Evolutionary conservation across 2,888 invertebrate species (phyloP).

Genomic region (Polydesmus complanatus): DNA sequence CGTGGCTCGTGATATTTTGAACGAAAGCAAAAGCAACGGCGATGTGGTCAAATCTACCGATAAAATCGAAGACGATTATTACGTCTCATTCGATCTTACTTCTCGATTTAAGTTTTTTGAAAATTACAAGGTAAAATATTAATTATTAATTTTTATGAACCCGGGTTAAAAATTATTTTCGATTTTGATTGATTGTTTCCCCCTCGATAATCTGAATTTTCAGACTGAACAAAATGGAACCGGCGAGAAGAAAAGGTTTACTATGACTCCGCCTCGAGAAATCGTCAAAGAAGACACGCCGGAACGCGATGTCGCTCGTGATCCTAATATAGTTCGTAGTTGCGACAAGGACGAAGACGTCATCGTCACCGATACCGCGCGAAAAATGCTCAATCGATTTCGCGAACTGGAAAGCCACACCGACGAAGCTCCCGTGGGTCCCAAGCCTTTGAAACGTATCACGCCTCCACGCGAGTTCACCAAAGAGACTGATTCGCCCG

Average conservation of each 20-base stretch:
- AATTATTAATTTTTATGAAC: background rate
- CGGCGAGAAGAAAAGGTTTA: constrained; percentile 51
- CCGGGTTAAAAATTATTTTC: background rate
- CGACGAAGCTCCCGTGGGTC: constrained; percentile 36
- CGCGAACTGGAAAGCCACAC: constrained; percentile 68
- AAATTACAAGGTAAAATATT: constrained; percentile 49
- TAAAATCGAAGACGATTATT: constrained; percentile 42
- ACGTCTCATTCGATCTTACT: constrained; percentile 57
- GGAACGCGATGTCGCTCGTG: constrained; percentile 55
- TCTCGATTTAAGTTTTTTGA: constrained; percentile 84
- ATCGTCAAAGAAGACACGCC: constrained; percentile 49
- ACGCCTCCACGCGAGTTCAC: constrained; percentile 70
- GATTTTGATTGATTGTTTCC: constrained; percentile 24
- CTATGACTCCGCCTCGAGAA: constrained; percentile 78
- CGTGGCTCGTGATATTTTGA: constrained; percentile 7
- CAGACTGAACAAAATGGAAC: constrained; percentile 13
- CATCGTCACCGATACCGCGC: constrained; percentile 52
- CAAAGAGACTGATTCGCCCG: constrained; percentile 21
- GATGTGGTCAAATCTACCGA: constrained; percentile 56
- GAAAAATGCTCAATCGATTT: constrained; percentile 76
- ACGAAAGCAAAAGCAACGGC: constrained; percentile 28
- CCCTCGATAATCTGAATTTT: too few species aligned
- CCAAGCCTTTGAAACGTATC: constrained; percentile 72
- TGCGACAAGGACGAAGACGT: constrained; percentile 43
- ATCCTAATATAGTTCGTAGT: constrained; percentile 53